Percentiles rank a stretch among this genome's conserved stretches.
These are phyloP conservation scores for Halichoerus grypus DNA, from an alignment of 2,113 vertebrate genomes.

Conservation along the genomic window DNA sequence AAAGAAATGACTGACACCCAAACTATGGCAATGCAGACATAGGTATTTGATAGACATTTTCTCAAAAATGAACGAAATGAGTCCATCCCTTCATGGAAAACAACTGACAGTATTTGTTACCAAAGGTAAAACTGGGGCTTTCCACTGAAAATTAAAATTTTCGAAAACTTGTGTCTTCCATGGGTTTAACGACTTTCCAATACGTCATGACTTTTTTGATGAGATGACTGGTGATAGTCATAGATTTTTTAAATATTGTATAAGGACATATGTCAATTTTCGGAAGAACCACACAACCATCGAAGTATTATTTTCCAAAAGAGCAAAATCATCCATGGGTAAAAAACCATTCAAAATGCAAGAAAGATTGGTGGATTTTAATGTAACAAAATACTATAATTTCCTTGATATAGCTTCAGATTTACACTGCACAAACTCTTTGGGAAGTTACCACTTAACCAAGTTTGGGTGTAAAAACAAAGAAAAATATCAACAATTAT, in stretches of 20 bases:
- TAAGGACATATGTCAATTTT: not conserved
- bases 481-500: not conserved
- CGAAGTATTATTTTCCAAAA: not conserved
- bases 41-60: not conserved
- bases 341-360: not conserved
- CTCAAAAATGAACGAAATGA: not conserved
- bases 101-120: not conserved
- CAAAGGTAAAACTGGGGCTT: not conserved
- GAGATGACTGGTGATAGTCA: not conserved
- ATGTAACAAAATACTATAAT: not conserved
- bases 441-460: conserved; percentile 29
- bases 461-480: not conserved
- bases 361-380: not conserved
- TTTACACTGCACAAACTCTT: not conserved
- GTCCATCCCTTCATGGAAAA: not conserved
- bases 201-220: not conserved
- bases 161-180: not conserved
- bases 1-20: not conserved
- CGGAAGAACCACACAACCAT: not conserved
- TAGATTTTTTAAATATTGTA: not conserved
- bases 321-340: not conserved
- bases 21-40: not conserved
- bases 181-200: not conserved
- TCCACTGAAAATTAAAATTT: not conserved
- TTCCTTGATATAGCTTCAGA: not conserved